A percentile compares a stretch with the other conserved stretches of the same genome.
phyloP scores from a whole-genome alignment of 1,140 invertebrate genomes.

The Anthonomus grandis region DNA sequence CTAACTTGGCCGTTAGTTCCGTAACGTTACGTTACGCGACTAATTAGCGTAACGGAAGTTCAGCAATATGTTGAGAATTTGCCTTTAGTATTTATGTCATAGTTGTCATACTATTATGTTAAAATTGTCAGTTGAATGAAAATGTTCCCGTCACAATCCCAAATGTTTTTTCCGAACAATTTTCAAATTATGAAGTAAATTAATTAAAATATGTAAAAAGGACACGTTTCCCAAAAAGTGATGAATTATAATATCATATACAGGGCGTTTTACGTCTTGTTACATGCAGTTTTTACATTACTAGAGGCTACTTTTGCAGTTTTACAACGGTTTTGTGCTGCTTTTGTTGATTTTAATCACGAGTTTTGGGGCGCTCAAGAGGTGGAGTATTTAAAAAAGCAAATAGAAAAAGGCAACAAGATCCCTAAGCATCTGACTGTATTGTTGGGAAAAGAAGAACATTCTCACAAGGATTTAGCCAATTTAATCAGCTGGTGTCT shows the following conservation, averaged over 20 bases:
- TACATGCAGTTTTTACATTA: constrained; percentile 29
- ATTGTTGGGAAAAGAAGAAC: constrained; percentile 51
- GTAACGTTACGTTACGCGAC: no score
- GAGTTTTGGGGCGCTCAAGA: constrained; percentile 16
- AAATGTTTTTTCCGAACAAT: no score
- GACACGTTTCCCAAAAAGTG: not conserved
- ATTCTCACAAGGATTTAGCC: constrained; percentile 53
- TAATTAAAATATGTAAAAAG: constrained; percentile 19
- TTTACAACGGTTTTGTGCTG: constrained; percentile 18
- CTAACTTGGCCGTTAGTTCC: no score
- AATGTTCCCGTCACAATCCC: no score
- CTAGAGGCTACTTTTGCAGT: constrained; percentile 26
- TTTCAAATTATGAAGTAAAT: no score
- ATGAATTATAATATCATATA: constrained; percentile 17
- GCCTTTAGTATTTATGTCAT: no score
- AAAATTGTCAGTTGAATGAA: no score
- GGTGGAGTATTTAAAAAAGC: constrained; percentile 18
- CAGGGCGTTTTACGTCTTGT: constrained; percentile 26
- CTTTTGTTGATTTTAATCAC: constrained; percentile 28
- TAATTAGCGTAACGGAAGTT: no score
- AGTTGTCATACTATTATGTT: no score
- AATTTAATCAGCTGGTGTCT: constrained; percentile 64
- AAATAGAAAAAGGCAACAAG: constrained; percentile 30
- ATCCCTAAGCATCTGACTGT: constrained; percentile 54
- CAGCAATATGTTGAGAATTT: no score